Evolutionary conservation across 2,113 vertebrate species (phyloP), one percentile per base, ranked within the genome.

Genomic region (Microcebus tavaratra): DNA sequence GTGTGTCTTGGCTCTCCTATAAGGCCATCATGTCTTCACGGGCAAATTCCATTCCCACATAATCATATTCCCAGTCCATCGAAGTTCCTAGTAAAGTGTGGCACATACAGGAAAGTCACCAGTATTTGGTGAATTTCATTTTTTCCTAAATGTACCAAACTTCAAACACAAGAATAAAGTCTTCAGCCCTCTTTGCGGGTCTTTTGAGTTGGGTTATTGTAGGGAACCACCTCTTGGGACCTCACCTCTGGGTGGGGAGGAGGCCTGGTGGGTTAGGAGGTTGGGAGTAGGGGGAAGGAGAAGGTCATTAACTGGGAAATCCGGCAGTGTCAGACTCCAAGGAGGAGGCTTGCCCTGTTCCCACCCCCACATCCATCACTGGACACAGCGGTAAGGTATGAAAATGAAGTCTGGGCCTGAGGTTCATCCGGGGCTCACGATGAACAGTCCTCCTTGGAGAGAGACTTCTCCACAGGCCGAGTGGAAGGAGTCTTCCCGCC

Each of bases 61-160:
- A 27, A 84, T 53, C 29, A 4, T 20, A 21, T 20, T 53, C n/a
- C 55, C 15, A 20, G 61, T 45, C 48, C 13, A 5, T n/a, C 57
- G 36, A 57, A 39, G 61, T 87, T 61, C 61, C 90, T 12, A 50
- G 50, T 34, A 29, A 31, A 63, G 31, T 50, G 45, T 25, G 4
- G 34, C 20, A 14, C 27, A 21, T 8, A 72, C 70, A 73, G 34
- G 45, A 68, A 48, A 42, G 29, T 78, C 17, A 27, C 20, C 34
- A 68, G 42, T 15, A 31, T 36, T 39, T 59, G 59, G 34, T 70
- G 70, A 72, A 29, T 63, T 72, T 70, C 11, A 4, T 76, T 91
- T 31, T 91, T 59, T 92, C 39, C 70, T 59, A 34, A 90, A 65
- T 39, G 75, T 79, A 18, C 48, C 72, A 39, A 79, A 83, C 25